Evolutionary conservation across 2,113 vertebrate species (phyloP).

Genomic region (Pica pica): DNA sequence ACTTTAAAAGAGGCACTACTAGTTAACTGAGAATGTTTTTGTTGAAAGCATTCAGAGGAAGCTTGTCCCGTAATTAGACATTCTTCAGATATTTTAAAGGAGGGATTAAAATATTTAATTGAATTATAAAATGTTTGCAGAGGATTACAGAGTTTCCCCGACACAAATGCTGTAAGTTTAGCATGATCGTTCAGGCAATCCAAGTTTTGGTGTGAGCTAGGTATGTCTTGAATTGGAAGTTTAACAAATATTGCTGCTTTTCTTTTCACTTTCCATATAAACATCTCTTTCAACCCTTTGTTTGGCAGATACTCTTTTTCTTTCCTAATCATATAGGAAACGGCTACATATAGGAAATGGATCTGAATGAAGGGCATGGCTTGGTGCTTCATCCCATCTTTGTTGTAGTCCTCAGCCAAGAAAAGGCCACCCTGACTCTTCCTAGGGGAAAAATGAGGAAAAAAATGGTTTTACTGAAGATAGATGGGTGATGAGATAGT

Average conservation of each 20-base stretch:
- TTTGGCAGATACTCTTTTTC: background rate
- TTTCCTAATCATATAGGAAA: background rate
- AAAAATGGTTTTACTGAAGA: background rate
- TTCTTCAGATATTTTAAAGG: background rate
- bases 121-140: background rate
- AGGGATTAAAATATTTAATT: slow-evolving; percentile 28
- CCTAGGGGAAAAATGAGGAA: background rate
- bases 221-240: background rate
- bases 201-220: background rate
- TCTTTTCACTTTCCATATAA: background rate
- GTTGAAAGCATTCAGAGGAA: background rate
- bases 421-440: background rate
- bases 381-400: background rate
- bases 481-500: background rate
- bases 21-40: background rate
- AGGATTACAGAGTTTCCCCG: background rate
- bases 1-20: background rate
- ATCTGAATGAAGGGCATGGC: background rate
- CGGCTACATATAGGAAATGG: background rate
- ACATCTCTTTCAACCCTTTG: background rate
- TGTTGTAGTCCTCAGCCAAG: background rate
- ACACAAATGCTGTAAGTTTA: background rate
- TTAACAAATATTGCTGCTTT: background rate
- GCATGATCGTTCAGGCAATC: background rate
- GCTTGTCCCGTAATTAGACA: background rate